Evolutionary conservation across 1,140 invertebrate species (phyloP), one percentile per base, ranked within the genome.

Genomic region (Zaprionus capensis): DNA sequence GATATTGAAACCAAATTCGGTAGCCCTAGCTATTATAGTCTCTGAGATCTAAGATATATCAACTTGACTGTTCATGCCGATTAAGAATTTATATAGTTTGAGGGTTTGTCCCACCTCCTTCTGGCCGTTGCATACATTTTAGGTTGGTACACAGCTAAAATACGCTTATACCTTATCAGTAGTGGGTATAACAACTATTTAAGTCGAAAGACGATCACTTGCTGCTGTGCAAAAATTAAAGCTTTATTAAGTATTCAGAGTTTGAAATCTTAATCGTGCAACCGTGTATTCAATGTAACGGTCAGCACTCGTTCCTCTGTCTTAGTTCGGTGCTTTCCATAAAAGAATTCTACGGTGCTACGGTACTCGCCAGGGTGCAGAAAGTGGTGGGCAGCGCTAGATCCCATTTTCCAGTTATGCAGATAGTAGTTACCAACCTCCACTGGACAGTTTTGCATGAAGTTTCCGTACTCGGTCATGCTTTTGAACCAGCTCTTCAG

Each of bases 401-500:
- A 57, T 3, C 81, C 71, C 76, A 90, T 71, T 20, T 58, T 65
- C 85, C 85, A 90, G 36, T 82, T 64, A 31, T 61, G 79, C 28
- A 90, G 5, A 59, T 82, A 90, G 36, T 90, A 90, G 46, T 58
- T 49, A 0, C 85, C 85, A 4, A 80, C 53, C 41, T 75, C 61
- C 2, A 90, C 85, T 0, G 85, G 85, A 15, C 85, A 90, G 41
- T 80, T 90, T 14, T 64, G 57, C 79, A 82, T 90, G 11, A 90
- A 85, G 58, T 90, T 90, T 5, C 85, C 57, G 20, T 82, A 9
- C n/a, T 68, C 64, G 0, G 55, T 22, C 49, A 90, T 91, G n/a
- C 80, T 82, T 34, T 73, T 80, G 61, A 90, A 90, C 85, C 79
- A 90, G 53, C 36, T 63, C 51, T 92, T 92, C 1, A 92, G 56